phyloP scores from a whole-genome alignment of 35 echinoderm and acorn worm species.

The Chiridota heheva region DNA sequence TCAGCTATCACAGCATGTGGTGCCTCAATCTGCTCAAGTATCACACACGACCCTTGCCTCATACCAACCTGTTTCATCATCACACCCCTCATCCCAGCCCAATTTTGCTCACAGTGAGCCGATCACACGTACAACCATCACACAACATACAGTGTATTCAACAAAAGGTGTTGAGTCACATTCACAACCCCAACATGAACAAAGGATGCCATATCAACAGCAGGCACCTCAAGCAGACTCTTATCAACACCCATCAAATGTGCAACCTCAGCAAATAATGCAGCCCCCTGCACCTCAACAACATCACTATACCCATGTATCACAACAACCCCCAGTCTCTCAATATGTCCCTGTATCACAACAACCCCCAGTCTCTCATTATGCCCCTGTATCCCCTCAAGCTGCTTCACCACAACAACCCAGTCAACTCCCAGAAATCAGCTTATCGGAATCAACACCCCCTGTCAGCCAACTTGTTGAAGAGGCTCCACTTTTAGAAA shows the following conservation, averaged over 20 bases:
- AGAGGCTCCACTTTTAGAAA: conserved; percentile 29
- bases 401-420: neutral
- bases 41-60: no score
- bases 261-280: neutral
- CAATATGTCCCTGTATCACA: no score
- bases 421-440: conserved; percentile 16
- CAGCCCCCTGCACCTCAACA: no score
- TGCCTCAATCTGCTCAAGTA: no score
- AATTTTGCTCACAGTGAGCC: no score
- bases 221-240: neutral
- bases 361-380: no score
- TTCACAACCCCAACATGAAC: neutral
- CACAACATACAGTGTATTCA: neutral
- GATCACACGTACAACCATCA: no score
- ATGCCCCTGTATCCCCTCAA: neutral
- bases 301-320: no score
- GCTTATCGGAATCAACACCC: conserved; percentile 31
- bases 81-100: no score
- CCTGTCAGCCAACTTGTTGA: conserved; percentile 5
- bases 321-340: no score
- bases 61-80: no score
- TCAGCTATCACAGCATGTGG: no score
- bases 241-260: neutral
- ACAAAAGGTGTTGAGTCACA: neutral
- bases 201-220: conserved; percentile 7